A percentile compares a stretch with the other conserved stretches of the same genome.
Evolutionary conservation across 2,797 vertebrate genomes (phyloP).

Genomic region (Melopsittacus undulatus): DNA sequence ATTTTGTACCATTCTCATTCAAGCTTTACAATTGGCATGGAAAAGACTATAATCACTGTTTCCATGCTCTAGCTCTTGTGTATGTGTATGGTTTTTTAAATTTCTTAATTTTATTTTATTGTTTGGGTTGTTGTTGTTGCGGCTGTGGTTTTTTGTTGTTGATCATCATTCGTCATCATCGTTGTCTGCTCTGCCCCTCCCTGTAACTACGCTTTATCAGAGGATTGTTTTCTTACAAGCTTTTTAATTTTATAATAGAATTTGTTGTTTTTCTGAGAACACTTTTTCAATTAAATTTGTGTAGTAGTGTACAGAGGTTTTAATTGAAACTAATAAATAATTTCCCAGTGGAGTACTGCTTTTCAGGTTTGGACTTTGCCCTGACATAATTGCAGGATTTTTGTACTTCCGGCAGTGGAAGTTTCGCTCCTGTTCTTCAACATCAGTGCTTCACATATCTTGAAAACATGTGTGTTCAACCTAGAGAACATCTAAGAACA

Average conservation of each 20-base stretch:
- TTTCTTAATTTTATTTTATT: neutral
- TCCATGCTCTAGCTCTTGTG: neutral
- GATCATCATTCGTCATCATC: no score
- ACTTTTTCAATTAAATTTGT: neutral
- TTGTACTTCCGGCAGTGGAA: neutral
- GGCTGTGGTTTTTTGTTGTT: no score
- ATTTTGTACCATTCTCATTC: neutral
- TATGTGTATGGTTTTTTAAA: neutral
- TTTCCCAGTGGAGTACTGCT: neutral
- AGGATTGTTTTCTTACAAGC: neutral
- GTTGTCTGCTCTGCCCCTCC: no score
- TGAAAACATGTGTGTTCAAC: accelerated
- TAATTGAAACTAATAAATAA: neutral
- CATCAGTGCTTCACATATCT: accelerated
- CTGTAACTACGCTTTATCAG: neutral
- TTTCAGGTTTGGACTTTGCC: neutral
- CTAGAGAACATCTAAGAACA: neutral
- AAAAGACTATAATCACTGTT: neutral
- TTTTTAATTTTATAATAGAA: neutral
- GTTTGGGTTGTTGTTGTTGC: neutral
- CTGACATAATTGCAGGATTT: neutral
- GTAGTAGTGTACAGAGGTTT: neutral
- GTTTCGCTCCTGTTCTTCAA: neutral
- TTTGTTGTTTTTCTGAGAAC: neutral
- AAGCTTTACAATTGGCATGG: neutral